phyloP scores from a whole-genome alignment of 2,113 vertebrate genomes.

The Albula glossodonta region DNA sequence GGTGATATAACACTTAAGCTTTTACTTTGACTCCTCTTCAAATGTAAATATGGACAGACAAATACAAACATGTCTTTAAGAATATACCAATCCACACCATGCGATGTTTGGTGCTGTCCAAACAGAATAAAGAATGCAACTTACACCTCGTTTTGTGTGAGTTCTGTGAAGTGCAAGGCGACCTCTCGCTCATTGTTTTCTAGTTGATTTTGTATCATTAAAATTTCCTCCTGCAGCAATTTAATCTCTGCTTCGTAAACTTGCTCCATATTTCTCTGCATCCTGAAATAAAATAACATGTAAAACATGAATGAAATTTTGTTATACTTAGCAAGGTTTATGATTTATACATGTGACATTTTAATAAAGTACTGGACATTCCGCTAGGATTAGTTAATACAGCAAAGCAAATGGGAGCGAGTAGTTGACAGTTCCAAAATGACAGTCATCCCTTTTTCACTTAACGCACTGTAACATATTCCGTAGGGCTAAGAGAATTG shows the following conservation, averaged over 20 bases:
- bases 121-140: conserved; percentile 32
- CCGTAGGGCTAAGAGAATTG: not conserved
- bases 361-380: too few relatives aligned
- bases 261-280: conserved; percentile 42
- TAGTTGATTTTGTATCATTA: conserved; percentile 51
- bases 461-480: not conserved
- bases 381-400: too few relatives aligned
- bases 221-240: conserved; percentile 72
- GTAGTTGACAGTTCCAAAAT: not conserved
- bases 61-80: not conserved
- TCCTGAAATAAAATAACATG: conserved; percentile 29
- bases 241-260: conserved; percentile 69
- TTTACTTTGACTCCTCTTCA: not conserved
- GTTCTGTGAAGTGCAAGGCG: conserved; percentile 45
- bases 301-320: too few relatives aligned
- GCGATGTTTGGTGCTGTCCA: not conserved
- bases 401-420: not conserved
- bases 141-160: conserved; percentile 61
- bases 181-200: conserved; percentile 50
- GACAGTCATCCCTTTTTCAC: not conserved
- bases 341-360: too few relatives aligned
- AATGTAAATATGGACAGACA: not conserved
- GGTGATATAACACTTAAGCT: not conserved
- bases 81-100: not conserved
- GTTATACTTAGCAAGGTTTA: too few relatives aligned